Base-by-base conservation (phyloP, 1,140 invertebrate species). In the Cotesia glomerata region DNA sequence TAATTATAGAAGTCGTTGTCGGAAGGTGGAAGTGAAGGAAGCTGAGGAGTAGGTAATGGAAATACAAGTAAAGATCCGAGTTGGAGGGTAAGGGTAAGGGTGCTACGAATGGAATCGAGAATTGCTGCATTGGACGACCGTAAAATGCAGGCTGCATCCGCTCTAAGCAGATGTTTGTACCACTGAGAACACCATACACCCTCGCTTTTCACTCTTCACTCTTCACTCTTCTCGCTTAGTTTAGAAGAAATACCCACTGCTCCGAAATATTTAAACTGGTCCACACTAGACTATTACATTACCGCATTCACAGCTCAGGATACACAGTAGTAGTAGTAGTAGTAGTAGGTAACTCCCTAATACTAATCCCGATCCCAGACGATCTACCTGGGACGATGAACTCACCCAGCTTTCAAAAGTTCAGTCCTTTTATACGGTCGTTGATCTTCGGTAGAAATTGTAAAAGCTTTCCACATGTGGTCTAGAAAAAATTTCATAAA, bases 81-180 rank as follows among this genome's bases (percentile, higher is more conserved):
- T 75, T 26, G 26, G 26, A 26, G 26, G 26, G 67, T 75, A 66
- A 75, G 69, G 63, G 81, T 82, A 78, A 79, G 80, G 78, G 81
- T 81, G 45, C 78, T 76, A 79, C 74, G 75, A 82, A 83, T 78
- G 32, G 80, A 82, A 85, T 45, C 2, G 39, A 9, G 39, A 83
- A 84, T 75, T 78, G 79, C 80, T 82, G 81, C 79, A 84, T 79
- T 79, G 80, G 82, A 78, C 80, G 80, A 74, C 75, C 82, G 80
- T 85, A 85, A 85, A 85, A 81, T 85, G 85, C 85, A 86, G 85
- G 73, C 82, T 85, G 85, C 85, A 85, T 86, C 85, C 85, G 85
- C 76, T 83, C 72, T 56, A 73, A 80, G 84, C 85, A 86, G 85
- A 86, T 86, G 85, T 84, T 78, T 78, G 74, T 45, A 45, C 39